phyloP scores from a whole-genome alignment of 2,888 invertebrate genomes.

The Synergus laeviventris region DNA sequence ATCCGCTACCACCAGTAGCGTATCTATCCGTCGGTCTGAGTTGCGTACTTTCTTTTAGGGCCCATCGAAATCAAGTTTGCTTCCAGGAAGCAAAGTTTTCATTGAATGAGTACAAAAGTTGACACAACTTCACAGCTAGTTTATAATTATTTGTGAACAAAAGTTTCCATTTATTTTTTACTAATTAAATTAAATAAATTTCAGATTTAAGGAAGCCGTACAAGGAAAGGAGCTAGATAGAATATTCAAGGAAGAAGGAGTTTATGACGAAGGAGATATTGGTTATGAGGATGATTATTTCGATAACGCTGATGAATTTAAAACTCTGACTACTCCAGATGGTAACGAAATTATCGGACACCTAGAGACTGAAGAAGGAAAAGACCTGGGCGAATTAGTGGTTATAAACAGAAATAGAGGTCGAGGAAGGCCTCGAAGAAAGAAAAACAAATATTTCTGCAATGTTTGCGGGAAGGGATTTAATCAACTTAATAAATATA shows the following conservation, averaged over 20 bases:
- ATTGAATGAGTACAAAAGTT: too few relatives aligned
- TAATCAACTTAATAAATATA: constrained; percentile 77
- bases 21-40: too few relatives aligned
- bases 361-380: constrained; percentile 80
- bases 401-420: constrained; percentile 79
- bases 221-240: constrained; percentile 86
- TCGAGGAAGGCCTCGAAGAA: constrained; percentile 78
- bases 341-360: constrained; percentile 81
- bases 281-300: constrained; percentile 72
- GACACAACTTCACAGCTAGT: too few relatives aligned
- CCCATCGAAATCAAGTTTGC: too few relatives aligned
- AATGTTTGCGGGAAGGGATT: constrained; percentile 78
- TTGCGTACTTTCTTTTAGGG: too few relatives aligned
- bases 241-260: constrained; percentile 84
- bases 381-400: constrained; percentile 81
- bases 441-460: constrained; percentile 76
- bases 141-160: not conserved
- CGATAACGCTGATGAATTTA: constrained; percentile 59
- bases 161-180: not conserved
- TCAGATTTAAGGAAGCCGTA: constrained; percentile 74
- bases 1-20: too few relatives aligned
- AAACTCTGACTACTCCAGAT: constrained; percentile 46
- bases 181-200: not conserved
- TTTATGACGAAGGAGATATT: constrained; percentile 80
- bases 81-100: too few relatives aligned